These are phyloP conservation scores for Tenthredo mesomela DNA, from an alignment of 2,888 invertebrate species.

Conservation along the genomic window DNA sequence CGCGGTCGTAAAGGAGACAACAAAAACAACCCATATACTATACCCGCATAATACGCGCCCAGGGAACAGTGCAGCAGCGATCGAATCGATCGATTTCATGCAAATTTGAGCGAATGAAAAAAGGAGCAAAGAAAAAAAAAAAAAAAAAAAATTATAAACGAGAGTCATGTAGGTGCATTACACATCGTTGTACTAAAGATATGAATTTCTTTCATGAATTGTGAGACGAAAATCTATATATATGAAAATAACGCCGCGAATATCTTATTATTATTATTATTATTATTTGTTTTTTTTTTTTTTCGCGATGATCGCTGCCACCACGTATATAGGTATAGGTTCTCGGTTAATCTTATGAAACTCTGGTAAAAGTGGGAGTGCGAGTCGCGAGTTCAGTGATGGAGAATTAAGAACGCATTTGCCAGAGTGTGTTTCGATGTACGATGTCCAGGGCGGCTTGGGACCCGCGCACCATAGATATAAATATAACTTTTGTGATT, in stretches of 20 bases:
- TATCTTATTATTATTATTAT: no score
- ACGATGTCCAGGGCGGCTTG: conserved; percentile 21
- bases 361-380: background rate
- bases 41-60: background rate
- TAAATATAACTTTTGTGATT: conserved; percentile 38
- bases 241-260: no score
- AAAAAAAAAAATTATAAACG: background rate
- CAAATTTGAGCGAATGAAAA: background rate
- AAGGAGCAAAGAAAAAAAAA: no score
- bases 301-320: no score
- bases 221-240: background rate
- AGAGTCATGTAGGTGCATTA: background rate
- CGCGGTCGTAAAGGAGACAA: conserved; percentile 15
- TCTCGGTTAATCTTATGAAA: background rate
- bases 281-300: no score
- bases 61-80: background rate
- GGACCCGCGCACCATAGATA: background rate
- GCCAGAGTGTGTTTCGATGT: conserved; percentile 46
- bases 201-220: background rate
- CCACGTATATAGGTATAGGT: no score
- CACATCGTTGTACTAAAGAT: no score
- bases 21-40: background rate
- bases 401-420: conserved; percentile 46
- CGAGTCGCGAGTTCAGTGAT: background rate
- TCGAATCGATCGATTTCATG: conserved; percentile 28